Percentiles rank a stretch among this genome's conserved stretches.
Evolutionary conservation across 2,113 vertebrate species (phyloP).

Genomic region (Pelecanoides urinatrix): DNA sequence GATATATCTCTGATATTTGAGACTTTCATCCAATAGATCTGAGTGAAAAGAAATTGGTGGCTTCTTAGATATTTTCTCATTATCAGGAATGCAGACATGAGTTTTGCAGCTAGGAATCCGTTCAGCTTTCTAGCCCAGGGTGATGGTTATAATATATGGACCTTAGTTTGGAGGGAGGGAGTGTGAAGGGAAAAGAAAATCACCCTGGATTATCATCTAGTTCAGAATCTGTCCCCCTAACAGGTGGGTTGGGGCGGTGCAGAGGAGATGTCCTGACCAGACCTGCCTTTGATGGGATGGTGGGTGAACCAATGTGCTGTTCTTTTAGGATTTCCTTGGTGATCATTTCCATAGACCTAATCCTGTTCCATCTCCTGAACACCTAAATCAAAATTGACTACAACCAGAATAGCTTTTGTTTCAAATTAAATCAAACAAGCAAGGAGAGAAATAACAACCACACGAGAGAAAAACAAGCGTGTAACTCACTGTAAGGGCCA

Average conservation of each 20-base stretch:
- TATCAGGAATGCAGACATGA: neutral
- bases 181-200: neutral
- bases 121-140: neutral
- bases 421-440: slow-evolving; percentile 24
- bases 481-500: neutral
- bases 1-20: neutral
- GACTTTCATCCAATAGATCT: neutral
- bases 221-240: neutral
- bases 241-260: neutral
- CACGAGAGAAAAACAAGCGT: neutral
- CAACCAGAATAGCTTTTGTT: neutral
- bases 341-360: neutral
- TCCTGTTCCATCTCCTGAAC: neutral
- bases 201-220: neutral
- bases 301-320: neutral
- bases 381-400: neutral
- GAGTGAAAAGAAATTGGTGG: neutral
- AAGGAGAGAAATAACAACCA: neutral
- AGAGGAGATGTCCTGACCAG: neutral
- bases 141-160: neutral
- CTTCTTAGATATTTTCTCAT: neutral
- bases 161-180: neutral
- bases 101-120: neutral
- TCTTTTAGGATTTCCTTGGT: neutral
- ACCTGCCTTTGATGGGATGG: neutral